A percentile compares a stretch with the other conserved stretches of the same genome.
phyloP scores from a whole-genome alignment of 1,140 invertebrate genomes.

The Pygmarrhopalites habei region DNA sequence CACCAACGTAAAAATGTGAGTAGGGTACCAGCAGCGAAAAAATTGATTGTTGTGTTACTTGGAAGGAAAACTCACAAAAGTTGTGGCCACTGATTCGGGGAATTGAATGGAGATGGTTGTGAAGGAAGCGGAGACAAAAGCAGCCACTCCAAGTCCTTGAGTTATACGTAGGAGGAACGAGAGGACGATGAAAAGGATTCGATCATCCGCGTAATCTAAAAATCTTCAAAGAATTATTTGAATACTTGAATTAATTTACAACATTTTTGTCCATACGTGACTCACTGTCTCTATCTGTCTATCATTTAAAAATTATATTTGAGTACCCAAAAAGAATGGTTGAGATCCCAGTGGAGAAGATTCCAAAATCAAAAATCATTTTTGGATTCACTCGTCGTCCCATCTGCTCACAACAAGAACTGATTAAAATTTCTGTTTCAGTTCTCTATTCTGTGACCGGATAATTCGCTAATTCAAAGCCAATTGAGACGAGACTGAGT shows the following conservation, averaged over 20 bases:
- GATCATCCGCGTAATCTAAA: slow-evolving; percentile 47
- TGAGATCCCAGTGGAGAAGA: slow-evolving; percentile 65
- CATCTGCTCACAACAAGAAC: slow-evolving; percentile 49
- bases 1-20: too few relatives aligned
- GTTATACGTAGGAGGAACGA: slow-evolving; percentile 51
- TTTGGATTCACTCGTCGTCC: slow-evolving; percentile 70
- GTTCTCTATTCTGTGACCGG: too few relatives aligned
- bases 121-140: slow-evolving; percentile 53
- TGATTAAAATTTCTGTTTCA: too few relatives aligned
- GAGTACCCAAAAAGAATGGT: slow-evolving; percentile 47
- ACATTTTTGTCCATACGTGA: not conserved
- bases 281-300: slow-evolving; percentile 42
- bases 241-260: not conserved
- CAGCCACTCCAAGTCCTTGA: slow-evolving; percentile 54
- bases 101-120: slow-evolving; percentile 57
- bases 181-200: slow-evolving; percentile 49
- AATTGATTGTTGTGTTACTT: too few relatives aligned
- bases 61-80: slow-evolving; percentile 49
- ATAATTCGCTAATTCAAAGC: too few relatives aligned
- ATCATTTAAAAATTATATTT: not conserved
- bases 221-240: slow-evolving; percentile 43
- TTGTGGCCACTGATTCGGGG: slow-evolving; percentile 54
- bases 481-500: too few relatives aligned
- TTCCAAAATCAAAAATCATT: slow-evolving; percentile 74
- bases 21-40: too few relatives aligned